Conservation (phyloP, 2,888 invertebrate genomes). For the Synergus itoensis region DNA sequence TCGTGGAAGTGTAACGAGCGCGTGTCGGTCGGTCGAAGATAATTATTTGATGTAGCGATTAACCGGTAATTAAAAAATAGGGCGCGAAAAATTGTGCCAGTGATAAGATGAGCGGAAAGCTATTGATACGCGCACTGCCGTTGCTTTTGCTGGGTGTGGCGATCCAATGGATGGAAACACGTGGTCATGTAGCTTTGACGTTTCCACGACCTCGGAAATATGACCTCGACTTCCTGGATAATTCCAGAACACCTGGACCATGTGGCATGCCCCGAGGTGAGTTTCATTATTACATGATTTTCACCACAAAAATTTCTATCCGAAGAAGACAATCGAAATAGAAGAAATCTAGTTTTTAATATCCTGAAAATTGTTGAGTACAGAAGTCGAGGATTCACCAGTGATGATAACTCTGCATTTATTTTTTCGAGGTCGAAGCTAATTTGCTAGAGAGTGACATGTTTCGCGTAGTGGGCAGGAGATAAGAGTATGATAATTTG, state of each 20-base stretch:
- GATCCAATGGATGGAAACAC: conserved; percentile 52
- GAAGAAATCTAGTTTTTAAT: no score
- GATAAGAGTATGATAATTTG: not conserved
- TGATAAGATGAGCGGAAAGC: conserved; percentile 54
- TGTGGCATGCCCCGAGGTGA: conserved; percentile 98
- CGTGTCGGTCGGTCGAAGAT: conserved; percentile 41
- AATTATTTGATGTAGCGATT: conserved; percentile 29
- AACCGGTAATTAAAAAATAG: conserved; percentile 46
- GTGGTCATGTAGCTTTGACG: conserved; percentile 90
- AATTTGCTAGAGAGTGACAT: not conserved
- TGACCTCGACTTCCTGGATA: conserved; percentile 95
- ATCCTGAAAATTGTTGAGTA: not conserved
- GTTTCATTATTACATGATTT: not conserved
- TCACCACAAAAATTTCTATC: no score
- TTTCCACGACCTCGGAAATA: conserved; percentile 93
- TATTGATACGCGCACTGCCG: conserved; percentile 56
- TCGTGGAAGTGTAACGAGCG: conserved; percentile 53
- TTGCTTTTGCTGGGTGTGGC: conserved; percentile 56
- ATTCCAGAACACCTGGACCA: conserved; percentile 91
- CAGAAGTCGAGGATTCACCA: not conserved
- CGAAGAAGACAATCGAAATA: no score
- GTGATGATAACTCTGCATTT: not conserved
- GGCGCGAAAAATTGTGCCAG: conserved; percentile 38
- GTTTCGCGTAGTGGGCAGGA: not conserved
- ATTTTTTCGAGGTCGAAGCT: not conserved